phyloP scores from a whole-genome alignment of 2,113 vertebrate genomes.

The Mobula hypostoma region DNA sequence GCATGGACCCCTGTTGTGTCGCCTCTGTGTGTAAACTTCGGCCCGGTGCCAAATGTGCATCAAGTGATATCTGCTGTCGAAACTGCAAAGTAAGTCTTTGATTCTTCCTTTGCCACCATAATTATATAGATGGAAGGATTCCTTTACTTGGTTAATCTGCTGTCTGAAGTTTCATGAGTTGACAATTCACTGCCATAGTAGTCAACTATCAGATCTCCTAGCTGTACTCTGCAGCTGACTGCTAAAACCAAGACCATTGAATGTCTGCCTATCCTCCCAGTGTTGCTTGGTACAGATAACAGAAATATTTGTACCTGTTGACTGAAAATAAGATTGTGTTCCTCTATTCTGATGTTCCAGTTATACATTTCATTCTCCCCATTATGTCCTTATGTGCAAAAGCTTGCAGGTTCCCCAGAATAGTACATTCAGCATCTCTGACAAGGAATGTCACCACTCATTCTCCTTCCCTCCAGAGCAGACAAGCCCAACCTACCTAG shows the following conservation, averaged over 20 bases:
- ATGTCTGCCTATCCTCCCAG: neutral
- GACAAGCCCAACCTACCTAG: no score
- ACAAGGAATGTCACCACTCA: neutral
- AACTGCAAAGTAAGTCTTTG: conserved; percentile 26
- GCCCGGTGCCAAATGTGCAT: conserved; percentile 24
- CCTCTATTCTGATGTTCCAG: neutral
- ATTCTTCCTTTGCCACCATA: neutral
- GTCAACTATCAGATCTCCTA: neutral
- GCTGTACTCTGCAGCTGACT: neutral
- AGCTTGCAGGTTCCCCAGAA: neutral
- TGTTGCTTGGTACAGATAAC: neutral
- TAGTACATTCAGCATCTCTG: neutral
- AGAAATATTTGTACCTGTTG: neutral
- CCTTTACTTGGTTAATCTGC: neutral
- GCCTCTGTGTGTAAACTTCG: conserved; percentile 4
- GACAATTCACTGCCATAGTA: neutral
- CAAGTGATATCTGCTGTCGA: conserved; percentile 25
- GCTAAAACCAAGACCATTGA: neutral
- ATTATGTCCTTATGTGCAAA: neutral
- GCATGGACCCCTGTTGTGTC: conserved; percentile 27
- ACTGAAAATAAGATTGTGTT: neutral
- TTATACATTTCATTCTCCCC: neutral
- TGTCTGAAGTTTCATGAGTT: neutral
- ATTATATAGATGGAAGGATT: neutral
- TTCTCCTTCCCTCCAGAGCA: no score